Conservation (phyloP, 1,140 invertebrate genomes). For the Drosophila melanogaster region DNA sequence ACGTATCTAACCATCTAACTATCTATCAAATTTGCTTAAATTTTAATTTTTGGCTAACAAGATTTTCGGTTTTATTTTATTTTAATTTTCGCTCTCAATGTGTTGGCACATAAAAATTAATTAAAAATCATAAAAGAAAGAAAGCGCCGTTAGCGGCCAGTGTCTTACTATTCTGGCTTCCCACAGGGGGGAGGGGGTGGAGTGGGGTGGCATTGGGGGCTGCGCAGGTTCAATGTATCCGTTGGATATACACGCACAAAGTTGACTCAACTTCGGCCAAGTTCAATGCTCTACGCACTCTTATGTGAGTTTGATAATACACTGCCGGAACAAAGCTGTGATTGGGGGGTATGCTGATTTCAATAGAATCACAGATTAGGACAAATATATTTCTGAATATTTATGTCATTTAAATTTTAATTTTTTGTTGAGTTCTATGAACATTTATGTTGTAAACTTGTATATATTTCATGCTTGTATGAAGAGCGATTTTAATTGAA, state of each 20-base stretch:
- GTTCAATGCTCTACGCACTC: slow-evolving; percentile 71
- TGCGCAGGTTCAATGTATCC: slow-evolving; percentile 67
- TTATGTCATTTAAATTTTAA: too few species aligned
- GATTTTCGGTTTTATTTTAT: slow-evolving; percentile 34
- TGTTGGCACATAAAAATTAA: slow-evolving; percentile 63
- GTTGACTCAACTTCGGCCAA: slow-evolving; percentile 71
- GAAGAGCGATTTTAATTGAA: too few species aligned
- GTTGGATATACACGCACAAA: slow-evolving; percentile 65
- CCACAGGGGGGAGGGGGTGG: slow-evolving; percentile 3
- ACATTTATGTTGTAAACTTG: too few species aligned
- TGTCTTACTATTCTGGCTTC: slow-evolving; percentile 27
- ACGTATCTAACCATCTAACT: slow-evolving; percentile 56
- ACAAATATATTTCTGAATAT: too few species aligned
- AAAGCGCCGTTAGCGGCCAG: slow-evolving; percentile 60
- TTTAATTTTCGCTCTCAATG: slow-evolving; percentile 4
- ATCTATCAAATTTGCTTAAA: slow-evolving; percentile 75
- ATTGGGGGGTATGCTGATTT: not conserved
- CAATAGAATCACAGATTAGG: too few species aligned
- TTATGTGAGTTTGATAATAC: slow-evolving; percentile 32
- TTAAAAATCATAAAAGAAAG: slow-evolving; percentile 70
- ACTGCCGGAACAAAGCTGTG: slow-evolving; percentile 3
- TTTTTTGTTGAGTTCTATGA: too few species aligned
- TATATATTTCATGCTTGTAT: too few species aligned
- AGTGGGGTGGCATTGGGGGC: not conserved
- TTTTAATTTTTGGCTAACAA: slow-evolving; percentile 59